phyloP scores from a whole-genome alignment of 2,797 vertebrate genomes.

The Alca torda region DNA sequence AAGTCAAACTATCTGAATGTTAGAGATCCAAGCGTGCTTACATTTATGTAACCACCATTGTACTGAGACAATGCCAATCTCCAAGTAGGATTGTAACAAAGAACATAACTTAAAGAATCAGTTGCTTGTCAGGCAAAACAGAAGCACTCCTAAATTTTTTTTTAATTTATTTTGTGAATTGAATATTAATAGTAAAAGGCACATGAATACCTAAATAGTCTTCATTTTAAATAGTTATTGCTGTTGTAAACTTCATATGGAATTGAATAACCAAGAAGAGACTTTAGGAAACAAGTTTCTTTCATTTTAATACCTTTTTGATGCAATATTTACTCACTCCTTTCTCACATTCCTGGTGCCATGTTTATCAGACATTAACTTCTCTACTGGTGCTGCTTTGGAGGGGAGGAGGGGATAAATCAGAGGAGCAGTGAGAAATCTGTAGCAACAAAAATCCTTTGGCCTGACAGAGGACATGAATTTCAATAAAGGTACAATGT shows the following conservation, averaged over 20 bases:
- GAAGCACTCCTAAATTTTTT: not conserved
- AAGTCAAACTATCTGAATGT: not conserved
- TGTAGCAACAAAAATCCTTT: not conserved
- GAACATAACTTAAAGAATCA: conserved; percentile 26
- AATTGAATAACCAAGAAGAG: not conserved
- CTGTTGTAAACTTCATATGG: not conserved
- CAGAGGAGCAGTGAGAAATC: not conserved
- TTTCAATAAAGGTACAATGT: not conserved
- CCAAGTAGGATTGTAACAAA: not conserved
- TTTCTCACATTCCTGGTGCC: not conserved
- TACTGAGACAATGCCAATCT: not conserved
- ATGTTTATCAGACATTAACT: not conserved
- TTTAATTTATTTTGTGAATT: not conserved
- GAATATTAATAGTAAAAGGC: not conserved
- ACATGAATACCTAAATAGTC: not conserved
- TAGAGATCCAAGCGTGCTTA: not conserved
- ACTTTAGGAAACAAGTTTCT: not conserved
- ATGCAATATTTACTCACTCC: not conserved
- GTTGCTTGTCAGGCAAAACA: conserved; percentile 3
- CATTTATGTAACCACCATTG: not conserved
- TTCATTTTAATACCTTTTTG: not conserved
- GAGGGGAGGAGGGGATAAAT: not conserved
- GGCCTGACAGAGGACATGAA: not conserved
- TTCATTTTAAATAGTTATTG: not conserved
- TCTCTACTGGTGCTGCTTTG: not conserved